Evolutionary conservation across 2,113 vertebrate species (phyloP).

Genomic region (Cairina moschata): DNA sequence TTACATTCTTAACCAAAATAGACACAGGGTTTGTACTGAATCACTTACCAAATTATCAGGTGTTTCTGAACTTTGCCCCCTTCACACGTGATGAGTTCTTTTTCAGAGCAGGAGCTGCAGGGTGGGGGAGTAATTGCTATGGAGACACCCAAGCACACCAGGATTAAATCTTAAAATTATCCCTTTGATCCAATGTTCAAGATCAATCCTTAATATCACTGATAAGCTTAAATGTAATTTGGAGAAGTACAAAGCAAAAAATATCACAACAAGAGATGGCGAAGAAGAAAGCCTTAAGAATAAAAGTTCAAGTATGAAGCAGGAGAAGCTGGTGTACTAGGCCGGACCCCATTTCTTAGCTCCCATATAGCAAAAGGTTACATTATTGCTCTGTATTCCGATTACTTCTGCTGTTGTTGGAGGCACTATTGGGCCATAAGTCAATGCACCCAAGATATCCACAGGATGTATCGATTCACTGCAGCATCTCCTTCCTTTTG

Average conservation of each 20-base stretch:
- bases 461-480: neutral
- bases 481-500: constrained; percentile 8
- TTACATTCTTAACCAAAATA: neutral
- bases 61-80: neutral
- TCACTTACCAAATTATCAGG: neutral
- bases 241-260: neutral
- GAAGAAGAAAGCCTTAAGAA: neutral
- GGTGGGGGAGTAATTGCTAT: neutral
- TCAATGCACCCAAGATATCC: neutral
- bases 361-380: neutral
- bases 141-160: neutral
- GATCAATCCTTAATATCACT: neutral
- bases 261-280: neutral
- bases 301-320: neutral
- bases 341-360: neutral
- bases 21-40: neutral
- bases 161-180: neutral
- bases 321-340: fast-evolving
- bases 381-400: neutral
- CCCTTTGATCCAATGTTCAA: neutral
- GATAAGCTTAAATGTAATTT: neutral
- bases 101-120: neutral
- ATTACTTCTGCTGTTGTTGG: neutral
- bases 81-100: neutral
- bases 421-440: neutral